Evolutionary conservation across 2,888 invertebrate genomes (phyloP).

Genomic region (Bimastos eiseni): DNA sequence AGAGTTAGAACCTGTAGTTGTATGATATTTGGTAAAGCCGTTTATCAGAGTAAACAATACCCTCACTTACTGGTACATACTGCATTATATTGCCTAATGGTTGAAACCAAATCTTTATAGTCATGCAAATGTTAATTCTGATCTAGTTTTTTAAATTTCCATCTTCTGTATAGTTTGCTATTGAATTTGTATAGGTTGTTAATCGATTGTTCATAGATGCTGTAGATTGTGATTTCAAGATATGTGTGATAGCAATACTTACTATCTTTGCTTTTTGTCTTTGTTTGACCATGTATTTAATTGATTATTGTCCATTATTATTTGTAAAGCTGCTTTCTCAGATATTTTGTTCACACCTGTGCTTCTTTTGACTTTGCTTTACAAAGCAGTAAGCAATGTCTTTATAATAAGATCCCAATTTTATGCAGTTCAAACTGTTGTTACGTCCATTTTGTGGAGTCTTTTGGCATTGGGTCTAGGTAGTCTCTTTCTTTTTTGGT

Average conservation of each 20-base stretch:
- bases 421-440: background rate
- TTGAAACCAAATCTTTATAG: background rate
- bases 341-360: background rate
- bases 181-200: background rate
- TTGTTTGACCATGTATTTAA: background rate
- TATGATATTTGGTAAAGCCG: background rate
- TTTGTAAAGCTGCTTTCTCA: background rate
- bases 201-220: background rate
- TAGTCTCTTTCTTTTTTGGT: background rate
- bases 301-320: background rate
- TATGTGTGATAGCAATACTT: background rate
- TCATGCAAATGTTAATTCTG: background rate
- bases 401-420: background rate
- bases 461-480: background rate
- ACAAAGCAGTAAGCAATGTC: background rate
- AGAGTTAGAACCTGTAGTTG: background rate
- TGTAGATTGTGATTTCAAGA: background rate
- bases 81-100: too few species aligned
- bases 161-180: background rate
- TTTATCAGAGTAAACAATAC: background rate
- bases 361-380: background rate
- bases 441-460: too few species aligned
- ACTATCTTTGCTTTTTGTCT: background rate
- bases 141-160: background rate
- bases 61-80: too few species aligned